These are phyloP conservation scores for Phocoena sinus DNA, from an alignment of 2,113 vertebrate species.

Conservation along the genomic window DNA sequence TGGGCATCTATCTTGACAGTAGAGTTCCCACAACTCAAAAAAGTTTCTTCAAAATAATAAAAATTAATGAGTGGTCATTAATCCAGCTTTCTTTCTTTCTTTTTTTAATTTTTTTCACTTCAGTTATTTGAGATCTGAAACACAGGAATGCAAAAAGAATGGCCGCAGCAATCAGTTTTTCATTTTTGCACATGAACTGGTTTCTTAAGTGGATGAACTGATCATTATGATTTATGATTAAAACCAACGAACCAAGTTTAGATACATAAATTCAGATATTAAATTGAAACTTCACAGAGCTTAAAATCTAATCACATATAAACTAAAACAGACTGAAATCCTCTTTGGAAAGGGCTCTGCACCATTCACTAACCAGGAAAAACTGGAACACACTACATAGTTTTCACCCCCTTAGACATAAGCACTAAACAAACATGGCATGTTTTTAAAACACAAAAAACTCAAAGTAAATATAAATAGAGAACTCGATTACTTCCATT, in stretches of 20 bases:
- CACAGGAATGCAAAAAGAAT: neutral
- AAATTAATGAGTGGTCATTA: neutral
- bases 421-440: neutral
- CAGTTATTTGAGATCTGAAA: neutral
- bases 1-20: neutral
- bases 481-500: neutral
- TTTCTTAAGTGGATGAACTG: neutral
- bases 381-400: neutral
- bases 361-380: neutral
- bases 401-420: neutral
- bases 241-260: neutral
- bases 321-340: slow-evolving; percentile 3
- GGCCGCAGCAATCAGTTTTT: neutral
- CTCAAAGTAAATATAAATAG: neutral
- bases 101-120: neutral
- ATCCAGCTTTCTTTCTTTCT: neutral
- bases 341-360: neutral
- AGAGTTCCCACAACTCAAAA: neutral
- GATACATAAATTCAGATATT: slow-evolving; percentile 1
- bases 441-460: neutral
- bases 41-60: neutral
- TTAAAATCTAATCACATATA: slow-evolving; percentile 33
- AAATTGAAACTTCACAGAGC: slow-evolving; percentile 2
- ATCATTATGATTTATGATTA: neutral
- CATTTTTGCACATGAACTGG: neutral